Base-by-base conservation (phyloP, 2,888 invertebrate genomes). In the Leptinotarsa rubiginosa region DNA sequence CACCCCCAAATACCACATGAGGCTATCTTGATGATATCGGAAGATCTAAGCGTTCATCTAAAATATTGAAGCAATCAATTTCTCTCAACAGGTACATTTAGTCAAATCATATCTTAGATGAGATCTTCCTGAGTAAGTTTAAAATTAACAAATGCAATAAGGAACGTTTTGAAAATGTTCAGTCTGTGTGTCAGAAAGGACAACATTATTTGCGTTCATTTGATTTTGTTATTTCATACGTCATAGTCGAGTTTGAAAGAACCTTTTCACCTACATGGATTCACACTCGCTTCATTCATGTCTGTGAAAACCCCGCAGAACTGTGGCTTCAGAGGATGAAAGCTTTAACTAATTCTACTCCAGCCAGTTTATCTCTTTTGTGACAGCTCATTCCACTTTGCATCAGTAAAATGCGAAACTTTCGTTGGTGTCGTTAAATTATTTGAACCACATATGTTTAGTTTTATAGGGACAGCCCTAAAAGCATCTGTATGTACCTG, bases 211-310 rank as follows among this genome's bases (percentile, higher is more conserved):
- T 15, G 50, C 20, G 10, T 62, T 62, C 31, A 25, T n/a, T 31
- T n/a, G 4, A 18, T 31, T 5, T n/a, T 62, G 16, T 41, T 41
- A 0, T 62, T 16, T 7, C 62, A 62, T 31, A 62, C 1, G 15
- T n/a, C 13, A 31, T 18, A 62, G 31, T 41, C 2, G 62, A 31
- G 7, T 41, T n/a, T 25, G 31, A 41, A 41, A 25, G 66, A 65
- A 69, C 65, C 73, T 75, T 74, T 81, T 76, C 77, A 77, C 81
- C 75, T 78, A 83, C 83, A 83, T 77, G 83, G 80, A 78, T 82
- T 82, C 79, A 82, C 82, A 83, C 82, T 83, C 82, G 81, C 80
- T 80, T 80, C 77, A 73, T 75, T 74, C 70, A 62, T 62, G 62
- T 41, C 41, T 12, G 31, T 31, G 41, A 62, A 62, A 62, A 15